Conservation (phyloP, 2,113 vertebrate species). For the Embiotoca jacksoni region DNA sequence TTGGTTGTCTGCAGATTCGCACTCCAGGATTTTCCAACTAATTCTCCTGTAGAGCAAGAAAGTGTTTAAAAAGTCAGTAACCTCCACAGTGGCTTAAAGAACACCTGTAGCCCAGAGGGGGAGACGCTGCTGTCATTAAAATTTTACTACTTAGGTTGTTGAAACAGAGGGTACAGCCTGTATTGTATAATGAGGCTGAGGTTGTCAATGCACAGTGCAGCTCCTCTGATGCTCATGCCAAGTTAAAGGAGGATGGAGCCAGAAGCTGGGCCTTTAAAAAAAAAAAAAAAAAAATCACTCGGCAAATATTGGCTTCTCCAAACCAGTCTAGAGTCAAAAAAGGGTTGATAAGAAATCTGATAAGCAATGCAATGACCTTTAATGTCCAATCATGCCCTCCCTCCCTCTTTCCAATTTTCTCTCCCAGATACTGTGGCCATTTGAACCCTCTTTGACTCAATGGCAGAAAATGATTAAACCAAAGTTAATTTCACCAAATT, state of each 20-base stretch:
- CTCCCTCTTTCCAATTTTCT: slow-evolving; percentile 65
- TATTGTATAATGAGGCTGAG: slow-evolving; percentile 38
- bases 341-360: slow-evolving; percentile 71
- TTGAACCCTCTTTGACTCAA: slow-evolving; percentile 60
- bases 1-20: slow-evolving; percentile 21
- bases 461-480: slow-evolving; percentile 71
- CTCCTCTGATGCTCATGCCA: slow-evolving; percentile 63
- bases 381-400: slow-evolving; percentile 62
- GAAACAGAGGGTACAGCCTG: slow-evolving; percentile 33
- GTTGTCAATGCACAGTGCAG: slow-evolving; percentile 31
- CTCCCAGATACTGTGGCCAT: slow-evolving; percentile 45
- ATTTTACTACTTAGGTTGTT: slow-evolving; percentile 21
- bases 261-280: slow-evolving; percentile 55
- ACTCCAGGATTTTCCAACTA: slow-evolving; percentile 10
- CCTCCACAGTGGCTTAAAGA: slow-evolving; percentile 4
- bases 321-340: slow-evolving; percentile 29
- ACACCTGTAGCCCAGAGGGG: slow-evolving; percentile 15
- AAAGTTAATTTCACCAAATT: slow-evolving; percentile 69
- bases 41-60: slow-evolving; percentile 23
- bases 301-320: slow-evolving; percentile 61
- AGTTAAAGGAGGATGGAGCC: slow-evolving; percentile 44
- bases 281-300: slow-evolving; percentile 51
- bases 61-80: not conserved
- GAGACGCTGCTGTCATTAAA: slow-evolving; percentile 8
- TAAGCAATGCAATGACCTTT: slow-evolving; percentile 73